Evolutionary conservation across 2,888 invertebrate genomes (phyloP).

Genomic region (Glyphotaelius pellucidus): DNA sequence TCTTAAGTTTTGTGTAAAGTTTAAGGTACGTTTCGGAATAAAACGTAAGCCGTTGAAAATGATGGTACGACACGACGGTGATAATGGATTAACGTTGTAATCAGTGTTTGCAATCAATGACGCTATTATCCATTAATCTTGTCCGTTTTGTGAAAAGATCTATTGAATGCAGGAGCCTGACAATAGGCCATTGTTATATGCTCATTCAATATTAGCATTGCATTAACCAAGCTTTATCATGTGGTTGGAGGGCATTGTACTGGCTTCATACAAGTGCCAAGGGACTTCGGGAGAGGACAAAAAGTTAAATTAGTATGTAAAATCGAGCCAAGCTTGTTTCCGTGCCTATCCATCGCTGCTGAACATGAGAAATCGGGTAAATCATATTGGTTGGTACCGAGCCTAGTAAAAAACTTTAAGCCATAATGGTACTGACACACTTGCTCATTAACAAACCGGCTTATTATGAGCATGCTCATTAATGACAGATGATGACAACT

Average conservation of each 20-base stretch:
- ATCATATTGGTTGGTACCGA: neutral
- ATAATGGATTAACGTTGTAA: slow-evolving; percentile 35
- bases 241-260: neutral
- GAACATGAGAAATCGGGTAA: neutral
- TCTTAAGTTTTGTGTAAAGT: neutral
- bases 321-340: neutral
- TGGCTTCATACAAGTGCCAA: neutral
- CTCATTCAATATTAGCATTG: slow-evolving; percentile 42
- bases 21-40: neutral
- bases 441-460: no score
- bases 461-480: no score
- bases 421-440: no score
- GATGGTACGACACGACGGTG: neutral
- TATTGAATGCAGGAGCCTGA: slow-evolving; percentile 38
- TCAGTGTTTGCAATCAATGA: slow-evolving; percentile 40
- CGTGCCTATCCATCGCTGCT: neutral
- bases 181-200: slow-evolving; percentile 23
- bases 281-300: neutral
- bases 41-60: slow-evolving; percentile 10
- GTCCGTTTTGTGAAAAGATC: slow-evolving; percentile 40
- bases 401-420: no score
- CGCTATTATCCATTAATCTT: slow-evolving; percentile 43
- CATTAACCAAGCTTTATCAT: slow-evolving; percentile 32
- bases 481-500: no score
- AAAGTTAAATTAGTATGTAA: neutral